These are phyloP conservation scores for Notechis scutatus DNA, from an alignment of 2,113 vertebrate species.

Conservation along the genomic window DNA sequence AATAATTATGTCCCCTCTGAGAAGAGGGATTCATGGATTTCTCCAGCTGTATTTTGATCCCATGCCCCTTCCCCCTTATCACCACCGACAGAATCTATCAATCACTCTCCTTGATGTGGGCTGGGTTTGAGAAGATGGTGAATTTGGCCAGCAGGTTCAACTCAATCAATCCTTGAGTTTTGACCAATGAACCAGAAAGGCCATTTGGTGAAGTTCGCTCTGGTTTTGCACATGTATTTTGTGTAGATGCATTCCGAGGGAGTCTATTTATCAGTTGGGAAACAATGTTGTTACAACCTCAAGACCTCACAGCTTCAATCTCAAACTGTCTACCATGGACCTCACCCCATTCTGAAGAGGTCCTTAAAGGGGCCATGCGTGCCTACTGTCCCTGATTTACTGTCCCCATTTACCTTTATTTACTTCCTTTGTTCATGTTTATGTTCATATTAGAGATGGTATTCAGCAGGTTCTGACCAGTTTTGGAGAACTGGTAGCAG, in stretches of 20 bases:
- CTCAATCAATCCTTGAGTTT: no score
- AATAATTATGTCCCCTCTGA: background rate
- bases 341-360: no score
- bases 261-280: background rate
- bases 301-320: no score
- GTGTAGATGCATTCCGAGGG: background rate
- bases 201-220: background rate
- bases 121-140: background rate
- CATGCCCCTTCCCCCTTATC: background rate
- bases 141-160: background rate
- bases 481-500: no score
- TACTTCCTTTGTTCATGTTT: no score
- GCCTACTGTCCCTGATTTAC: no score
- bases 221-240: background rate
- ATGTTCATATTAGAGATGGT: no score
- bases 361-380: no score
- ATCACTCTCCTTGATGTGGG: background rate
- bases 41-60: background rate
- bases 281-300: background rate
- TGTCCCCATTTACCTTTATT: no score
- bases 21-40: background rate
- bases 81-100: background rate
- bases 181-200: no score
- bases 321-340: no score
- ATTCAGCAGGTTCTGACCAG: no score